Base-by-base conservation (phyloP, 2,888 invertebrate genomes). In the Tetropium fuscum region DNA sequence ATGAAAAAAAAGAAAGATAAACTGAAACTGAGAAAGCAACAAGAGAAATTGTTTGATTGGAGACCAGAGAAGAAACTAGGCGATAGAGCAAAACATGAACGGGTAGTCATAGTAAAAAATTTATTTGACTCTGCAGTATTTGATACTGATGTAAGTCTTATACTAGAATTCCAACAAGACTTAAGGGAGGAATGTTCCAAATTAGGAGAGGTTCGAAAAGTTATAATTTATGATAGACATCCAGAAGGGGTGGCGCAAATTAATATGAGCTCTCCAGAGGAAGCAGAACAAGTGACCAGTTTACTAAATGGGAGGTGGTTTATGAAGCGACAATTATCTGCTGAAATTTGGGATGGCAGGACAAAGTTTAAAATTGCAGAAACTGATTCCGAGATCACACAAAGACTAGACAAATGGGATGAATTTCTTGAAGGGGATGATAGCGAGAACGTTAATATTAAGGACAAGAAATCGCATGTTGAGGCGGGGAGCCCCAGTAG, bases 21-120 rank as follows among this genome's bases (percentile, higher is more conserved):
- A 72, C 94, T 97, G 67, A 97, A 96, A 77, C 79, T 95, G 53
- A 94, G 93, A 82, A 95, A 95, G 80, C 90, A 92, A 82, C 94
- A 98, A 78, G 93, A 97, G 78, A 97, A 95, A 77, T 83, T 98
- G 44, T 94, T 99, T 79, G 97, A 96, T 80, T 99, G 99, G 99
- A 86, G 94, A 60, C 97, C 98, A 0, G 98, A 98, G 72, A 94
- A 94, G 79, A 86, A 94, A 78, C 84, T 90, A 22, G 95, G 94
- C 1, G 93, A 94, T 74, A 86, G 96, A 47, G 87, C 90, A 0
- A 95, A 94, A 78, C 90, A 94, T 79, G 98, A 99, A 80, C 89
- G 90, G 76, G 87, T 94, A 45, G 96, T 99, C 0, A 92, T 99
- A 44, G 87, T 99, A 6, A 96, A 94, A 79, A 97, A 98, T 81